A percentile compares a stretch with the other conserved stretches of the same genome.
These are phyloP conservation scores for Drosophila emarginata DNA, from an alignment of 2,888 invertebrate species.

Conservation along the genomic window DNA sequence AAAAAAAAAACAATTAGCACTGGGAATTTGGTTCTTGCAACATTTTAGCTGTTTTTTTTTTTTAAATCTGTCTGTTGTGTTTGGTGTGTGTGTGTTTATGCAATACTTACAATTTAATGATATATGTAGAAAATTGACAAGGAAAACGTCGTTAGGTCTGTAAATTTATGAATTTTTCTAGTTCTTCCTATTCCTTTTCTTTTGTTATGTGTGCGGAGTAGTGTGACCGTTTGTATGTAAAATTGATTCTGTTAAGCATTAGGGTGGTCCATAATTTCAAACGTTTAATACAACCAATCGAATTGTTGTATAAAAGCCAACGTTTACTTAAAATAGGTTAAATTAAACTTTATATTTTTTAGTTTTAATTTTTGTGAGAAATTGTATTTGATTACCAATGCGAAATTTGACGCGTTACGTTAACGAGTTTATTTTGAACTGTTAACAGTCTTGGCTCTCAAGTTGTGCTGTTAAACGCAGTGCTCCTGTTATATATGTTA, in stretches of 20 bases:
- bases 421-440: background rate
- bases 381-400: too few species aligned
- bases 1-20: slow-evolving; percentile 37
- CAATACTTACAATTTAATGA: slow-evolving; percentile 61
- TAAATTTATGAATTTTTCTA: slow-evolving; percentile 28
- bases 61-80: slow-evolving; percentile 2
- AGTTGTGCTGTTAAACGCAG: background rate
- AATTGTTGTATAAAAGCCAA: too few species aligned
- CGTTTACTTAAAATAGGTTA: too few species aligned
- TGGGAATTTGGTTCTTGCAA: slow-evolving; percentile 64
- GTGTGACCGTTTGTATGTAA: slow-evolving; percentile 19
- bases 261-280: background rate
- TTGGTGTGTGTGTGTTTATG: slow-evolving; percentile 29
- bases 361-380: background rate
- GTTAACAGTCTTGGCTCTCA: background rate
- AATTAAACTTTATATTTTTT: too few species aligned
- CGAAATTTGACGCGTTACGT: background rate
- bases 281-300: too few species aligned
- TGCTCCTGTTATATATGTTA: background rate
- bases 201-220: slow-evolving; percentile 58
- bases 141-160: slow-evolving; percentile 41
- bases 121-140: slow-evolving; percentile 48
- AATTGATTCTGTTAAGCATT: slow-evolving; percentile 27
- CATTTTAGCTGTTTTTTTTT: slow-evolving; percentile 46
- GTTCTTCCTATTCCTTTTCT: slow-evolving; percentile 37